phyloP scores from a whole-genome alignment of 2,888 invertebrate genomes.

The Deladenus siricidicola region DNA sequence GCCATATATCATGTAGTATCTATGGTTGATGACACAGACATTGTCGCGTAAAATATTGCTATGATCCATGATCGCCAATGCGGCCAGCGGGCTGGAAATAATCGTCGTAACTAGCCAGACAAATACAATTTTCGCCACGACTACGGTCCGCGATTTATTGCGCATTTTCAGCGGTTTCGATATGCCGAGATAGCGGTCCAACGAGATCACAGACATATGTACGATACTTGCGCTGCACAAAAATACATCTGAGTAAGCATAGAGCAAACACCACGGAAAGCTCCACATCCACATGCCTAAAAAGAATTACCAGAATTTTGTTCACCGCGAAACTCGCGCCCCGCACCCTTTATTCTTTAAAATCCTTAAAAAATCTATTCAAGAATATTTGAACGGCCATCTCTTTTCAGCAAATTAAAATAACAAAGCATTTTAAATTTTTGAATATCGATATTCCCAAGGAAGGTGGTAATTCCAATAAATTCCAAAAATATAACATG shows the following conservation, averaged over 20 bases:
- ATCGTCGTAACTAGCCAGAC: slow-evolving; percentile 87
- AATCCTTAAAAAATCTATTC: no score
- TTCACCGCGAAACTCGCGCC: neutral
- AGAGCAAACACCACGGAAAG: slow-evolving; percentile 60
- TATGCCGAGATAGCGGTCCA: slow-evolving; percentile 69
- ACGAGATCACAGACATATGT: slow-evolving; percentile 60
- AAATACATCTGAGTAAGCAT: slow-evolving; percentile 72
- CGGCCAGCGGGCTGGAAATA: slow-evolving; percentile 75
- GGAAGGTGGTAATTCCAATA: no score
- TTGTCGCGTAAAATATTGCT: slow-evolving; percentile 54
- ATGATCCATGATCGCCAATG: slow-evolving; percentile 57
- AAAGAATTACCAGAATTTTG: slow-evolving; percentile 8
- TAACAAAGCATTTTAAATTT: no score
- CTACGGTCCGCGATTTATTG: slow-evolving; percentile 73
- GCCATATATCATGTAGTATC: slow-evolving; percentile 59
- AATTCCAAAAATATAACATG: no score
- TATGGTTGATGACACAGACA: slow-evolving; percentile 55
- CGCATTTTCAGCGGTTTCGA: slow-evolving; percentile 75
- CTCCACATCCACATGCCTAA: slow-evolving; percentile 48
- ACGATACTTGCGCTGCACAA: slow-evolving; percentile 60
- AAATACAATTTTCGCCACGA: slow-evolving; percentile 72
- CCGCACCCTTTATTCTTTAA: no score
- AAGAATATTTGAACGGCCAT: no score
- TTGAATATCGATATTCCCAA: no score
- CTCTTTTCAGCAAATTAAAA: no score